Evolutionary conservation across 2,113 vertebrate species (phyloP), one percentile per base, ranked within the genome.

Genomic region (Charina bottae): DNA sequence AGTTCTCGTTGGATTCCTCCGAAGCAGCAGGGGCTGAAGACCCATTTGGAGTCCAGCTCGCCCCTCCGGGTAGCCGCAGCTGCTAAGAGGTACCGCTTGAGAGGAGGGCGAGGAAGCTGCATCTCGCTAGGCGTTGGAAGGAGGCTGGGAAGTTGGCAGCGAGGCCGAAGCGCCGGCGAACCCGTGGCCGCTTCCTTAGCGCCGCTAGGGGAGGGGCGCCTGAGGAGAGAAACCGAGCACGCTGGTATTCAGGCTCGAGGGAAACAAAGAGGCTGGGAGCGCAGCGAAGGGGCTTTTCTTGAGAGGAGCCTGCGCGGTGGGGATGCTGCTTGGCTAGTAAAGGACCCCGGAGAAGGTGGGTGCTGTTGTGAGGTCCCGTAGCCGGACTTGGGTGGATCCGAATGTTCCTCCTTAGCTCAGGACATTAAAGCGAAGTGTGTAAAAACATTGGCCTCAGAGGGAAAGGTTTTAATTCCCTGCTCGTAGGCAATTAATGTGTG

Each of bases 21-120:
- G 85, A 53, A 56, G 89, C 91, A 92, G 86, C 89, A 91, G 90
- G 90, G 84, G 72, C 68, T 56, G 49, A 58, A 37, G 53, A n/a
- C 33, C 33, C 68, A 6, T 21, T 78, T 37, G 68, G 23, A 26
- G 53, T 53, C 23, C 26, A 53, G 85, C 54, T 55, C 26, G 2
- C 15, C 26, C 7, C 26, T 56, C 85, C 46, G 5, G 49, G 54
- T n/a, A 86, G n/a, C 53, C 33, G 28, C 53, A 28, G 5, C 26
- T 54, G 84, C 24, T 6, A 54, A 28, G 46, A 13, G 42, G 49
- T 54, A 5, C 49, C 28, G 28, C 88, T 49, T 21, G 15, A 53
- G 64, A 24, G 68, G 68, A 46, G 54, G 11, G 8, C 33, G 10
- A 56, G n/a, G 58, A 24, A 42, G 87, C 17, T 24, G 87, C 58